Evolutionary conservation across 2,113 vertebrate species (phyloP), one percentile per base, ranked within the genome.

Genomic region (Penelope pileata): DNA sequence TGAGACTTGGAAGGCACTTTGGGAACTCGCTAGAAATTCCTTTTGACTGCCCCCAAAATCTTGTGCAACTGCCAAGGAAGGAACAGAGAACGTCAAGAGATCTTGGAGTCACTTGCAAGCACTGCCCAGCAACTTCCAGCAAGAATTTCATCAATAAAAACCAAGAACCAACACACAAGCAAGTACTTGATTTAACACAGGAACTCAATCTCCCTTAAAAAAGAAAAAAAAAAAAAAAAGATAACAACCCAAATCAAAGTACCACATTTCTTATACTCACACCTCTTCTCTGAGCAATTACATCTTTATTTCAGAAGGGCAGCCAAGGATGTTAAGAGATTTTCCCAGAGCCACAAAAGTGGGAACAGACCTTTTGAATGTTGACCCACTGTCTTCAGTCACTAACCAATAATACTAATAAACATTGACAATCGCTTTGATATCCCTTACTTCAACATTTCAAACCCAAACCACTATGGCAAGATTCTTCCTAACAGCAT

Each of bases 31-130:
- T 1, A 86, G 22, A 34, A 54, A n/a, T 5, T 88, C 45, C 96
- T 24, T 96, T 26, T 98, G 98, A 29, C 91, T 94, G 75, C 97
- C 5, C 38, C 97, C 98, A 88, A 99, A 99, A 82, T 99, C 99
- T 16, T 93, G 98, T 5, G 98, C 98, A 88, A 98, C 99, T 99
- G 69, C 21, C 43, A 80, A 72, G 56, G 47, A 95, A 89, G 51
- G 38, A 86, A 95, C 73, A 83, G 10, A 89, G 83, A 93, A 12
- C 24, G 67, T 26, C 16, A 45, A 34, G 32, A 72, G 12, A 16
- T 59, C 27, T 42, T 47, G 27, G 8, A 81, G 38, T 22, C 32
- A 50, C 62, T 90, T 90, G 50, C 60, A 69, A 88, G 34, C 30
- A 42, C 15, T 69, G 34, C 38, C 43, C 47, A 90, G 43, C 30